Conservation (phyloP, 2,113 vertebrate genomes). For the Zosterops japonicus region DNA sequence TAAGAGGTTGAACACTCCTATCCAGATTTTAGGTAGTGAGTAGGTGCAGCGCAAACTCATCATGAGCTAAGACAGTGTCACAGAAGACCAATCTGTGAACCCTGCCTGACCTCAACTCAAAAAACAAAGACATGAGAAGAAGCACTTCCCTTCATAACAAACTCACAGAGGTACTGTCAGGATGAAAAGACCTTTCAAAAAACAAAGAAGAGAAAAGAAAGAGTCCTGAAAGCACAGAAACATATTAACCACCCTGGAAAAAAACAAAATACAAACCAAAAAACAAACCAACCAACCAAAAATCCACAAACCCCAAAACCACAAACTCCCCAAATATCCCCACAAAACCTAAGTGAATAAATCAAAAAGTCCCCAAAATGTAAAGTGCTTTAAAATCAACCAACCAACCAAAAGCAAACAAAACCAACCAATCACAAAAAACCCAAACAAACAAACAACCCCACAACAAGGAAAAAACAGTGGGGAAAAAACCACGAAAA, state of each 20-base stretch:
- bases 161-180: background rate
- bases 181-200: background rate
- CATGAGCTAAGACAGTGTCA: background rate
- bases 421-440: background rate
- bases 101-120: background rate
- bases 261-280: background rate
- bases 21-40: background rate
- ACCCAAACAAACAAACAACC: too few species aligned
- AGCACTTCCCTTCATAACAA: background rate
- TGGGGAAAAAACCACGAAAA: background rate
- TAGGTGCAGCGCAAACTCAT: background rate
- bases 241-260: background rate
- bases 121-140: background rate
- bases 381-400: background rate
- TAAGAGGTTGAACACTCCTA: background rate
- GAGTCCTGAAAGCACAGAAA: background rate
- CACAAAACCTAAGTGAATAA: background rate
- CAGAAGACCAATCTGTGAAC: background rate
- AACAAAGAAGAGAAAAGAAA: background rate
- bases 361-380: background rate
- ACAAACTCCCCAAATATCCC: background rate
- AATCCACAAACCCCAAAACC: background rate
- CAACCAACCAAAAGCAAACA: background rate
- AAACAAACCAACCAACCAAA: background rate
- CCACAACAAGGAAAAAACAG: background rate